These are phyloP conservation scores for Lamellibrachia satsuma DNA, from an alignment of 2,888 invertebrate species.

Conservation along the genomic window DNA sequence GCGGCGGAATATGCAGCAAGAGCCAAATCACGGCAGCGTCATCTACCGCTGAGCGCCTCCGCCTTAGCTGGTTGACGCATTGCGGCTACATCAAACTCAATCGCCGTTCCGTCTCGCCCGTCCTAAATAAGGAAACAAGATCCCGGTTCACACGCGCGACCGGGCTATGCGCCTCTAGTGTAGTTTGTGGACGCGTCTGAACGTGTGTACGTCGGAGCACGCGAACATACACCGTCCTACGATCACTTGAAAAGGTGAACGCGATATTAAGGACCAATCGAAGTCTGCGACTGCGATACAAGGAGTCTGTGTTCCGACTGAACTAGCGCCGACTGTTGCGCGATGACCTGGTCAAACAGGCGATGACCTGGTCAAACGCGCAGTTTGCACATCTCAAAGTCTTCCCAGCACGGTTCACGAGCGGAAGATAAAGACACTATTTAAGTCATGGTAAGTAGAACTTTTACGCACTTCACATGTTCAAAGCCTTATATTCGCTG, in stretches of 20 bases:
- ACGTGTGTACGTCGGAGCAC: neutral
- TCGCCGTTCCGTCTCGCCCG: neutral
- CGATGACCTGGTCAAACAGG: neutral
- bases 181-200: neutral
- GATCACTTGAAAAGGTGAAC: neutral
- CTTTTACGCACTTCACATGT: neutral
- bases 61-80: neutral
- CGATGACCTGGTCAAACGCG: neutral
- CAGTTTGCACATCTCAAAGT: neutral
- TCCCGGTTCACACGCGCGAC: neutral
- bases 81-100: neutral
- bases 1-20: neutral
- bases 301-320: neutral
- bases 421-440: neutral
- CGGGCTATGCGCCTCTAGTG: neutral
- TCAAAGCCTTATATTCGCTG: neutral
- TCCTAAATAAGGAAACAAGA: constrained; percentile 17
- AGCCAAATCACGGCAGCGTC: constrained; percentile 4
- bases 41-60: neutral
- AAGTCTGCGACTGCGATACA: neutral
- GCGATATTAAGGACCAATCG: neutral
- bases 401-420: neutral
- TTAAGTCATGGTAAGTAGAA: neutral
- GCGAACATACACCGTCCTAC: neutral
- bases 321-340: neutral